Conservation (phyloP, 1,140 invertebrate species). For the Bombus picipes region DNA sequence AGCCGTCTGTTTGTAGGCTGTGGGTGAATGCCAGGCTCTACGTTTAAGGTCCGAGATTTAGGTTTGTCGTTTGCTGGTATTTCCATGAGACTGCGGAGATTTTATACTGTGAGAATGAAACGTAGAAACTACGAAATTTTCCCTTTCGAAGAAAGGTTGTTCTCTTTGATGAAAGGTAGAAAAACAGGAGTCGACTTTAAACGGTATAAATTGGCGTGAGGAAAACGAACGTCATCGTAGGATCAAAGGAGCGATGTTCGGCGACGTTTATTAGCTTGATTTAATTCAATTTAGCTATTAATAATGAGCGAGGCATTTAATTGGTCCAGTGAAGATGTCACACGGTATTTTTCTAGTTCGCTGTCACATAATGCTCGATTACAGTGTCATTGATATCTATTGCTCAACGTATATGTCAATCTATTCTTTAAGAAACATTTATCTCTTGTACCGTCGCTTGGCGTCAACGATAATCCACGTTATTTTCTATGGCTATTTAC, state of each 20-base stretch:
- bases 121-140: too few relatives aligned
- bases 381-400: conserved; percentile 11
- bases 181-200: conserved; percentile 40
- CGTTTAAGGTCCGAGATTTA: too few relatives aligned
- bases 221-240: conserved; percentile 61
- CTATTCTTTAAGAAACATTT: neutral
- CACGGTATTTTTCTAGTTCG: conserved; percentile 60
- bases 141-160: too few relatives aligned
- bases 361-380: conserved; percentile 19
- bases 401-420: conserved; percentile 21
- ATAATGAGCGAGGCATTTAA: conserved; percentile 73
- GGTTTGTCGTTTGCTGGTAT: too few relatives aligned
- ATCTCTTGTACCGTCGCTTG: too few relatives aligned
- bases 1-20: too few relatives aligned
- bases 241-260: conserved; percentile 70
- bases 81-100: rapidly evolving
- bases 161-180: neutral
- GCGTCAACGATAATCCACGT: too few relatives aligned
- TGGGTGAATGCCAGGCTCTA: too few relatives aligned
- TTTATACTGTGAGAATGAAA: too few relatives aligned
- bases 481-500: too few relatives aligned
- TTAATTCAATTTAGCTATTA: conserved; percentile 78
- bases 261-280: conserved; percentile 71
- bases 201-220: conserved; percentile 72
- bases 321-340: conserved; percentile 74